These are phyloP conservation scores for Sceloporus undulatus DNA, from an alignment of 2,113 vertebrate genomes.

Conservation along the genomic window DNA sequence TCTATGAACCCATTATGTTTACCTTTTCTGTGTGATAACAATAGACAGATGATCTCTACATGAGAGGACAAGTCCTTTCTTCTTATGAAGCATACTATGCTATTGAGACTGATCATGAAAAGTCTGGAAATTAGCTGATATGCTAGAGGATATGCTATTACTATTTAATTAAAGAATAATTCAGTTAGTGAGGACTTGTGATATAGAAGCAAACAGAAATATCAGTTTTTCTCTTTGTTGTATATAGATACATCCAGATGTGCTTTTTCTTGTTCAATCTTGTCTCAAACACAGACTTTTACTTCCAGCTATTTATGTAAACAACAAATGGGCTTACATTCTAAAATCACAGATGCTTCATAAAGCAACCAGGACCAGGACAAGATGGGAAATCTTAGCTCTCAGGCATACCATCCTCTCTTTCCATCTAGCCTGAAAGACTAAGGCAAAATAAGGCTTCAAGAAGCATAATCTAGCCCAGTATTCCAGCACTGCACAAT, in stretches of 20 bases:
- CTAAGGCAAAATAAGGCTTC: too few relatives aligned
- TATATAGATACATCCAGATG: background rate
- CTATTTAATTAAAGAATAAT: constrained; percentile 41
- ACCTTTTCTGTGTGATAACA: background rate
- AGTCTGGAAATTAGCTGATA: constrained; percentile 37
- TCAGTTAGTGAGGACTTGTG: background rate
- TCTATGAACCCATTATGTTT: background rate
- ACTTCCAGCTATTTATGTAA: too few relatives aligned
- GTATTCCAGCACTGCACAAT: too few relatives aligned
- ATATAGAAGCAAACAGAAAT: background rate
- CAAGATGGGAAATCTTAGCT: too few relatives aligned
- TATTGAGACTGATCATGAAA: constrained; percentile 21
- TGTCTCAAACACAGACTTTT: background rate
- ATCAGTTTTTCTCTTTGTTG: background rate
- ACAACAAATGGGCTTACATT: too few relatives aligned
- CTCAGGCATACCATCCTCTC: too few relatives aligned
- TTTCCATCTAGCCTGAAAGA: too few relatives aligned
- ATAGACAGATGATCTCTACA: constrained; percentile 14
- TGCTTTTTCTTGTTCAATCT: background rate
- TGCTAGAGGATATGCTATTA: constrained; percentile 50
- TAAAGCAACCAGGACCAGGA: too few relatives aligned
- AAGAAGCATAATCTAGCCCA: too few relatives aligned
- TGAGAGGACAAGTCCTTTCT: constrained; percentile 10
- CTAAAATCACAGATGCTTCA: too few relatives aligned
- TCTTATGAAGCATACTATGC: background rate